Evolutionary conservation across 1,140 invertebrate genomes (phyloP), one percentile per base, ranked within the genome.

Genomic region (Eupeodes corollae): DNA sequence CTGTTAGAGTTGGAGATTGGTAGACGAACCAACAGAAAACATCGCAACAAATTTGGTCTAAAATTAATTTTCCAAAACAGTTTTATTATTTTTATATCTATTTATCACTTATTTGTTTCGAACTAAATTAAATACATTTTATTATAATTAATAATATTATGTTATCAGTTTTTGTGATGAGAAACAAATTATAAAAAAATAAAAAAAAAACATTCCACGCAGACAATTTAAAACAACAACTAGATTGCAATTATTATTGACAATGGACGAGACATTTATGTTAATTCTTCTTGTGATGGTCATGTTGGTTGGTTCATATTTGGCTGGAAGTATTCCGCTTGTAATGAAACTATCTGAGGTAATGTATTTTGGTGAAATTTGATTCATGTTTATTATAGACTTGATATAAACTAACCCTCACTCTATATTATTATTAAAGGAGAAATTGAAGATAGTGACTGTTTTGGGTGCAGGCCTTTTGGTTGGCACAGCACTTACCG

Each of bases 401-500:
- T 49, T 35, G 30, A 34, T 15, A 3, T 31, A 5, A 11, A 19
- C n/a, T 14, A 33, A 9, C 13, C 39, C 9, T 8, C 16, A 12
- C 10, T 43, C 26, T 10, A 21, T 46, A 19, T 41, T 15, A 15
- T 21, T 10, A 55, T 79, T 80, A 46, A 65, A 98, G 92, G 88
- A 91, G 46, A 97, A 94, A 71, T 72, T 98, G 18, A 86, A 95
- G 63, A 76, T 92, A 57, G 83, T 98, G 30, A 97, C 93, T 16
- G 83, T 98, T 31, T 79, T 99, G 40, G 96, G 96, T 41, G 94
- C 96, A 41, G 96, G 96, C 19, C 75, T 99, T 9, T 73, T 99
- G n/a, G 91, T 99, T 37, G 96, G 96, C 5, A 98, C 96, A 46
- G 94, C 96, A 0, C 69, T 99, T 42, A 87, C 91, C 48, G 94